Evolutionary conservation across 2,113 vertebrate genomes (phyloP).

Genomic region (Actenoides hombroni): DNA sequence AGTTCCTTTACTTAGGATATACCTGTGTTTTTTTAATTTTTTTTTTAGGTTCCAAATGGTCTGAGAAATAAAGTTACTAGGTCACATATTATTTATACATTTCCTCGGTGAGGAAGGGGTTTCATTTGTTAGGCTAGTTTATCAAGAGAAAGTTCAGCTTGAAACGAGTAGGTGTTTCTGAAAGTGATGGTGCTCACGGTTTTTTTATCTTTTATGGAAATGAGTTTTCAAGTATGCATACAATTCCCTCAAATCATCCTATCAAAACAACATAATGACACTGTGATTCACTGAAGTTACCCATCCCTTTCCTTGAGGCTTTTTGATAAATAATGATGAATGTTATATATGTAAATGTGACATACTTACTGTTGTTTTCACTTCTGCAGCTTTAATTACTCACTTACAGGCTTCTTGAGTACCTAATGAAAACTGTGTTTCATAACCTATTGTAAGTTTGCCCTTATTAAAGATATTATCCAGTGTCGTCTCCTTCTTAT

Average conservation of each 20-base stretch:
- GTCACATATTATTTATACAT: neutral
- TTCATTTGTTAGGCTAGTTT: neutral
- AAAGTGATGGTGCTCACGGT: neutral
- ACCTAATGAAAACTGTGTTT: neutral
- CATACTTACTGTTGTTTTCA: neutral
- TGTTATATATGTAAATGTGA: neutral
- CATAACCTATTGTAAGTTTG: neutral
- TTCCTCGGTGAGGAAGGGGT: neutral
- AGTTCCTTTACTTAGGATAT: neutral
- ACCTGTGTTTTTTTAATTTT: neutral
- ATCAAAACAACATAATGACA: neutral
- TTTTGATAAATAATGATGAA: neutral
- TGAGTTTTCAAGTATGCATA: neutral
- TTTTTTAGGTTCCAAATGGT: neutral
- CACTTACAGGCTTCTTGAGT: neutral
- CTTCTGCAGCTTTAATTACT: neutral
- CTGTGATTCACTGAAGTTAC: neutral
- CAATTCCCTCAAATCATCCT: neutral
- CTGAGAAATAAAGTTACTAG: neutral
- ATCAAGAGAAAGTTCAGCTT: neutral
- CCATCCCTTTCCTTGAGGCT: neutral
- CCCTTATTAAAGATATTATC: conserved; percentile 3
- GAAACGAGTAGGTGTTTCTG: neutral
- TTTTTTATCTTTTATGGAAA: neutral
- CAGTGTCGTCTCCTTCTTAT: neutral